These are phyloP conservation scores for Labrus mixtus DNA, from an alignment of 2,113 vertebrate genomes.

Conservation along the genomic window DNA sequence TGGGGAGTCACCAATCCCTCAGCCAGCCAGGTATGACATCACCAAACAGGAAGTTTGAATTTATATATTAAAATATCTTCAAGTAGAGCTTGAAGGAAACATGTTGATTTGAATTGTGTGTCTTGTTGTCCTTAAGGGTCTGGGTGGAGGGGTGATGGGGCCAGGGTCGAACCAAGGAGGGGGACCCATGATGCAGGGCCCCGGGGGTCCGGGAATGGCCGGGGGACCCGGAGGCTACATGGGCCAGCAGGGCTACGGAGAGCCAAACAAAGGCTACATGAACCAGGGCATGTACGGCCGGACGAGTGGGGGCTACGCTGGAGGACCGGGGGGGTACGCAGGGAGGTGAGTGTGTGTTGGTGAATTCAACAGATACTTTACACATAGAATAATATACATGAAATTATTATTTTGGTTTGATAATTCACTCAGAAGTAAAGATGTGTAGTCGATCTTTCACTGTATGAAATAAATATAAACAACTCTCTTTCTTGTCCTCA, in stretches of 20 bases:
- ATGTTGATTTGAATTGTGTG: neutral
- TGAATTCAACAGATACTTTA: too few species aligned
- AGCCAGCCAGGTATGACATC: conserved; percentile 89
- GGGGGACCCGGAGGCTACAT: conserved; percentile 85
- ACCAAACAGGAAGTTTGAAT: neutral
- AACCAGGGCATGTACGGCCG: conserved; percentile 89
- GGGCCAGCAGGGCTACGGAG: conserved; percentile 89
- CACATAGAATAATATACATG: too few species aligned
- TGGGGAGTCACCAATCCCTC: conserved; percentile 95
- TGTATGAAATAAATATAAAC: too few species aligned
- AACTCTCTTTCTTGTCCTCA: conserved; percentile 44
- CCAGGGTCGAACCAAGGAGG: conserved; percentile 86
- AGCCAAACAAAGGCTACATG: conserved; percentile 88
- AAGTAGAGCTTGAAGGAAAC: too few species aligned
- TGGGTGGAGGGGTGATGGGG: conserved; percentile 90
- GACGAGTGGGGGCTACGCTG: conserved; percentile 77
- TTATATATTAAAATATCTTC: too few species aligned
- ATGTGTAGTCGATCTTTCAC: too few species aligned
- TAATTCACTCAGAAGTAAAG: too few species aligned
- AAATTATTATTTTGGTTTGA: too few species aligned
- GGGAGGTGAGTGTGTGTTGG: conserved; percentile 81
- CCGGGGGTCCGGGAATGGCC: conserved; percentile 84
- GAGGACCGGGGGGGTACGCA: conserved; percentile 82
- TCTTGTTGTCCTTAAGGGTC: conserved; percentile 78
- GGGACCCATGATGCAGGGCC: conserved; percentile 88